These are phyloP conservation scores for Proterorhinus semilunaris DNA, from an alignment of 2,113 vertebrate genomes.

Conservation along the genomic window DNA sequence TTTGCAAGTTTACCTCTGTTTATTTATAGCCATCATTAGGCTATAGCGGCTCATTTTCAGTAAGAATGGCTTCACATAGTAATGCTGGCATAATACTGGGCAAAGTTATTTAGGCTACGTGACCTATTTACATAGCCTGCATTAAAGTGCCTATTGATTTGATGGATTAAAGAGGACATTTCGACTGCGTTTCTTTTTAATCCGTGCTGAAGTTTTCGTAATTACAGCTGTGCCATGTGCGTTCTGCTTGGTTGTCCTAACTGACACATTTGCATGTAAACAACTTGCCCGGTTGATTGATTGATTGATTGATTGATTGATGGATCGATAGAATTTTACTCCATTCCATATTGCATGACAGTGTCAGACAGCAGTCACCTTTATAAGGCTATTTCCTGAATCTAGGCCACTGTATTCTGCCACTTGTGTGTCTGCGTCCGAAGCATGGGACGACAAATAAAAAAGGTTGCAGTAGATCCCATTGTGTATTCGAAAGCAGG, in stretches of 20 bases:
- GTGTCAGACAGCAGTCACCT: conserved; percentile 21
- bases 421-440: not conserved
- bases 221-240: too few relatives aligned
- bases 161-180: too few relatives aligned
- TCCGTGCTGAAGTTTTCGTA: too few relatives aligned
- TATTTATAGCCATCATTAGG: not conserved
- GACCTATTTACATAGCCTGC: not conserved
- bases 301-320: too few relatives aligned
- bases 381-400: conserved; percentile 9
- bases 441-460: not conserved
- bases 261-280: conserved; percentile 21
- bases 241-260: not conserved
- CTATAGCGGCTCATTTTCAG: too few relatives aligned
- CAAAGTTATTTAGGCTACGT: not conserved
- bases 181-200: too few relatives aligned
- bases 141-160: too few relatives aligned
- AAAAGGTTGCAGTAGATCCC: conserved; percentile 20
- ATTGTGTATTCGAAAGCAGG: conserved; percentile 18
- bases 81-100: too few relatives aligned
- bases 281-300: not conserved
- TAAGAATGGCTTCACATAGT: too few relatives aligned
- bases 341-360: conserved; percentile 4
- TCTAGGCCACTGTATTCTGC: conserved; percentile 16
- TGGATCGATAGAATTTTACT: not conserved
- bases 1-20: not conserved